A percentile compares a stretch with the other conserved stretches of the same genome.
These are phyloP conservation scores for Tethya wilhelma DNA, from an alignment of 37 sponge, comb jelly and placozoan genomes.

Conservation along the genomic window DNA sequence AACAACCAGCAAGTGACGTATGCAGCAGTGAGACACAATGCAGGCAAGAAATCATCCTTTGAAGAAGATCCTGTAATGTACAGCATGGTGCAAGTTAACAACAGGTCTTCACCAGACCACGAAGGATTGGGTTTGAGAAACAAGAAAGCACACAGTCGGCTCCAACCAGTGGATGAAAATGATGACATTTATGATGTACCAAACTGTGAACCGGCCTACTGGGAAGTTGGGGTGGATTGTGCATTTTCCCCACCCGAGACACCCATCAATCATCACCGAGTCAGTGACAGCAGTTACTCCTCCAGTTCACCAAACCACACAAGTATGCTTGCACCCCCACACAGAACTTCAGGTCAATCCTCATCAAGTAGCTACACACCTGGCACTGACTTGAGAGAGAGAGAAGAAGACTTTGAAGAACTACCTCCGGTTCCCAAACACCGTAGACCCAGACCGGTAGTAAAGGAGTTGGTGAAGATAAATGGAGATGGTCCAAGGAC, in stretches of 20 bases:
- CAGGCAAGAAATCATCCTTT: not conserved
- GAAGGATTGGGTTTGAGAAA: not conserved
- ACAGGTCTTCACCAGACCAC: not conserved
- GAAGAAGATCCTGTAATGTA: constrained; percentile 8
- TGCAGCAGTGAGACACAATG: not conserved
- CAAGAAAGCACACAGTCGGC: not conserved
- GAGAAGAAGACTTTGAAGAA: constrained; percentile 44
- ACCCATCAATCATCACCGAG: not conserved
- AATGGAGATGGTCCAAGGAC: not conserved
- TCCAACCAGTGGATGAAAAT: constrained; percentile 24
- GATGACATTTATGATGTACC: constrained; percentile 44
- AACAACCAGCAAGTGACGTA: not conserved
- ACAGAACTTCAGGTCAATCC: constrained; percentile 9
- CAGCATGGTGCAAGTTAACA: not conserved
- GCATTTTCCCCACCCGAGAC: not conserved
- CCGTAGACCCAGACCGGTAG: not conserved
- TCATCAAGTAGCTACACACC: constrained; percentile 21
- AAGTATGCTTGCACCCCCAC: not conserved
- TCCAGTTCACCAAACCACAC: not conserved
- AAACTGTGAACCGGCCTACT: constrained; percentile 24
- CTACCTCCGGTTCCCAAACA: constrained; percentile 23
- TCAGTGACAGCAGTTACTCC: not conserved
- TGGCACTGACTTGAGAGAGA: constrained; percentile 29
- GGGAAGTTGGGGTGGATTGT: constrained; percentile 2
- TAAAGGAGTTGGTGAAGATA: not conserved